Conservation (phyloP, 2,888 invertebrate genomes). For the Leptinotarsa rubiginosa region DNA sequence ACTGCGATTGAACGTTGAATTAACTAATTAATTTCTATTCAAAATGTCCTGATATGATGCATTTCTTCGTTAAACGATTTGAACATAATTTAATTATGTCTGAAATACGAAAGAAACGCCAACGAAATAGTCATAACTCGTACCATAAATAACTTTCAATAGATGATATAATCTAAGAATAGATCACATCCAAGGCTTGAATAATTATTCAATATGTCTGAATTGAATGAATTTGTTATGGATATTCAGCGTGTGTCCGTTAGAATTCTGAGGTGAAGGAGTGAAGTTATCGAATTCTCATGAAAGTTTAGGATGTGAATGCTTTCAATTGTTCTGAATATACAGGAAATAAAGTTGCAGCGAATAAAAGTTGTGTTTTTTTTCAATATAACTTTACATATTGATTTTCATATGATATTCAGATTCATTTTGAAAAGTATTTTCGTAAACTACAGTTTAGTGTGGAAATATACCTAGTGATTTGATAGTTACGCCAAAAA, state of each 20-base stretch:
- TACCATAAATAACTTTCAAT: neutral
- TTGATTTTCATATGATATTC: too few relatives aligned
- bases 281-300: too few relatives aligned
- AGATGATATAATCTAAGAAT: neutral
- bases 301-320: too few relatives aligned
- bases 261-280: too few relatives aligned
- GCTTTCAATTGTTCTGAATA: too few relatives aligned
- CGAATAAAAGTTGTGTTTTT: too few relatives aligned
- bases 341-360: too few relatives aligned
- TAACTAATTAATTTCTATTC: neutral
- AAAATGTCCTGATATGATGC: neutral
- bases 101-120: neutral
- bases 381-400: too few relatives aligned
- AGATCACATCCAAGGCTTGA: neutral
- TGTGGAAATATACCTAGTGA: too few relatives aligned
- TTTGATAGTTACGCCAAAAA: too few relatives aligned
- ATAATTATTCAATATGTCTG: conserved; percentile 2
- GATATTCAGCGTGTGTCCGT: neutral
- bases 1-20: neutral
- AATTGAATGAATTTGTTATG: neutral
- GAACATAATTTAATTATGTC: neutral
- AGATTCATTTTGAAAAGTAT: too few relatives aligned
- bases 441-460: too few relatives aligned
- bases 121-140: neutral
- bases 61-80: neutral